A percentile compares a stretch with the other conserved stretches of the same genome.
Evolutionary conservation across 2,113 vertebrate species (phyloP).

Genomic region (Sorex araneus): DNA sequence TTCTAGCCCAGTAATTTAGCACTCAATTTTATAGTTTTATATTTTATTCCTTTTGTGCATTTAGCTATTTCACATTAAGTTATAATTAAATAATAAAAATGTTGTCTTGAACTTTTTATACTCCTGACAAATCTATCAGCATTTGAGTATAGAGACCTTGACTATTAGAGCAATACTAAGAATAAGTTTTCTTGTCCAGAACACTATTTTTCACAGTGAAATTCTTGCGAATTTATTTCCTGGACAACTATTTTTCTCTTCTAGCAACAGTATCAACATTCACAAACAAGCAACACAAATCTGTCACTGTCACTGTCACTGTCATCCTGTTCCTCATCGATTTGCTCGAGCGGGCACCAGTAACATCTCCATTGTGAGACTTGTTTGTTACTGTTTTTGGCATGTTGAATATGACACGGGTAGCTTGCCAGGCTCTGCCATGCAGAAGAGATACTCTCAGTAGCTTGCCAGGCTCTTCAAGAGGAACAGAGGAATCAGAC

Average conservation of each 20-base stretch:
- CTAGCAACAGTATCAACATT: not conserved
- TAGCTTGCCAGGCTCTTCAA: no score
- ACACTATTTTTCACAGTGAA: not conserved
- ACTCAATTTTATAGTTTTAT: conserved; percentile 40
- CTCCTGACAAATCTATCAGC: not conserved
- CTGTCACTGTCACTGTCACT: no score
- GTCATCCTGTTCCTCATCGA: no score
- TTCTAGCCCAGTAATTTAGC: conserved; percentile 40
- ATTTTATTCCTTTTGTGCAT: conserved; percentile 36
- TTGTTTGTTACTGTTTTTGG: no score
- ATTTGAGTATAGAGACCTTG: not conserved
- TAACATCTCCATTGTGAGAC: no score
- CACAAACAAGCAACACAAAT: not conserved
- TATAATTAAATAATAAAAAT: not conserved
- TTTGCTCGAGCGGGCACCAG: no score
- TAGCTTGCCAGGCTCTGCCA: no score
- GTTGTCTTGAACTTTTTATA: conserved; percentile 10
- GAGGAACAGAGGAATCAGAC: no score
- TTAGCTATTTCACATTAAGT: conserved; percentile 24
- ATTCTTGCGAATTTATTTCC: not conserved
- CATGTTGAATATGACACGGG: no score
- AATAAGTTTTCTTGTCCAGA: not conserved
- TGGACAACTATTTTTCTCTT: not conserved
- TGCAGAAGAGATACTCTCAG: no score
- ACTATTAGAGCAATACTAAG: conserved; percentile 3